These are phyloP conservation scores for Elephas maximus DNA, from an alignment of 2,113 vertebrate species.

Conservation along the genomic window DNA sequence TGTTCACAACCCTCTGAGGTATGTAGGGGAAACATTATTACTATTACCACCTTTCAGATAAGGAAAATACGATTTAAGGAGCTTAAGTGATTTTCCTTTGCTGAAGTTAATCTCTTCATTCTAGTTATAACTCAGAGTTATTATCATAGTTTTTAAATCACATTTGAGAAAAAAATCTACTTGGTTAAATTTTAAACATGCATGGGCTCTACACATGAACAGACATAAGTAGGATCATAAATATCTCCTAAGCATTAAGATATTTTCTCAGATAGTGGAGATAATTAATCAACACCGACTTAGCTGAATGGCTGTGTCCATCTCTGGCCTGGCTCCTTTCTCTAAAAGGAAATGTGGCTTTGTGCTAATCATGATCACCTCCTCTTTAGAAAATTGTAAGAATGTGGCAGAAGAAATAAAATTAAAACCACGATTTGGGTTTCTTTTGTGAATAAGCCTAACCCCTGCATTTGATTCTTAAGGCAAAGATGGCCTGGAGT, in stretches of 20 bases:
- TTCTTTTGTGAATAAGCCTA: slow-evolving; percentile 32
- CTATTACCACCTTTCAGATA: not conserved
- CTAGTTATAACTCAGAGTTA: not conserved
- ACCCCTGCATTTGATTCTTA: not conserved
- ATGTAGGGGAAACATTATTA: not conserved
- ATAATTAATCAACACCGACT: not conserved
- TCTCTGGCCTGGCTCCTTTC: not conserved
- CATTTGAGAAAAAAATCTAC: not conserved
- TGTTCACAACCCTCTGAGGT: not conserved
- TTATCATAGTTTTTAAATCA: not conserved
- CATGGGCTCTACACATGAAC: no score
- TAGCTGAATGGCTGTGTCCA: not conserved
- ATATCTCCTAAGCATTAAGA: not conserved
- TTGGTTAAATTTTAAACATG: not conserved
- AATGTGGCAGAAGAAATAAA: not conserved
- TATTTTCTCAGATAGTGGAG: not conserved
- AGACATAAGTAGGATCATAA: not conserved
- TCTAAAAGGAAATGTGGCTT: not conserved
- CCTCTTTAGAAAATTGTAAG: not conserved
- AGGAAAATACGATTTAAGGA: not conserved
- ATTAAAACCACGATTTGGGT: not conserved
- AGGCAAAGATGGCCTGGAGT: not conserved
- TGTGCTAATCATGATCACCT: not conserved
- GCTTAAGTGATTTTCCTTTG: not conserved
- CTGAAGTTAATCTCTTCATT: slow-evolving; percentile 8